These are phyloP conservation scores for Brachionus manjavacas DNA, from an alignment of 1,140 invertebrate genomes.

Conservation along the genomic window DNA sequence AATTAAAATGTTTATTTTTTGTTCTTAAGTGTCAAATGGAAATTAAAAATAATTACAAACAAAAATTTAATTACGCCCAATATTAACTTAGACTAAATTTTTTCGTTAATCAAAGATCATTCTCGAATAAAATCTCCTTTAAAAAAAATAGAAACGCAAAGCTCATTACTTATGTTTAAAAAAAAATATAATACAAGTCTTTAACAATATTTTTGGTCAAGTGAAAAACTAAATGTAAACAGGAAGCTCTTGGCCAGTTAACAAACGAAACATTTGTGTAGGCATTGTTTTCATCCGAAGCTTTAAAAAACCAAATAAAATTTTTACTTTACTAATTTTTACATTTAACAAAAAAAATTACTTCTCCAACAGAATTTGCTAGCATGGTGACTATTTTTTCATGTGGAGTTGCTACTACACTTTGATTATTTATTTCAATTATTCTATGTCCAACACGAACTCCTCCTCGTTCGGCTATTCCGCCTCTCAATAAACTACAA, in stretches of 20 bases:
- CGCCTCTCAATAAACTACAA: conserved; percentile 90
- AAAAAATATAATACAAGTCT: neutral
- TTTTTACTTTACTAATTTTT: conserved; percentile 63
- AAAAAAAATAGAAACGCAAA: neutral
- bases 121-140: neutral
- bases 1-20: neutral
- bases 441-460: conserved; percentile 97
- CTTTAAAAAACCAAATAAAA: neutral
- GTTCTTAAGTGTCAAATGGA: neutral
- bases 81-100: neutral
- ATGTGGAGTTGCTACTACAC: conserved; percentile 94
- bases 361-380: conserved; percentile 87
- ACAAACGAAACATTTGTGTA: conserved; percentile 95
- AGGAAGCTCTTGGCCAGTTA: conserved; percentile 97
- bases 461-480: conserved; percentile 94
- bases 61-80: neutral
- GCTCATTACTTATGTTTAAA: neutral
- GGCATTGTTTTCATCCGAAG: conserved; percentile 99
- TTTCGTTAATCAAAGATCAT: neutral
- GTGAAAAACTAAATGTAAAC: conserved; percentile 73
- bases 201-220: neutral
- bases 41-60: neutral
- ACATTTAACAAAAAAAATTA: neutral
- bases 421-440: conserved; percentile 97
- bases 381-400: conserved; percentile 98